phyloP scores from a whole-genome alignment of 2,888 invertebrate species.

The Zelleria hepariella region DNA sequence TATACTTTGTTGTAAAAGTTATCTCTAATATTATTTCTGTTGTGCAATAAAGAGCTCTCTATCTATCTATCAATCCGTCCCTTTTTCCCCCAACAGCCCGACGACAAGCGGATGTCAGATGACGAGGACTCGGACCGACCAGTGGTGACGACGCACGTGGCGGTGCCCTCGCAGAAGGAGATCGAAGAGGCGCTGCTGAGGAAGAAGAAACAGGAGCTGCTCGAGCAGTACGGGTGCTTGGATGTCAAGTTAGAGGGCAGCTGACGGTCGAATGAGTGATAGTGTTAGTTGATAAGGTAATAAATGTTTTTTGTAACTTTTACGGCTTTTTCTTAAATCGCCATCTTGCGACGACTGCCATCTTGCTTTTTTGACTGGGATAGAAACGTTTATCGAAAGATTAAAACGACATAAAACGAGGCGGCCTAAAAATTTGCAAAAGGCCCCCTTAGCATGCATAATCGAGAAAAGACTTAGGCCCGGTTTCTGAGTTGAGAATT shows the following conservation, averaged over 20 bases:
- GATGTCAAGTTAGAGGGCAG: constrained; percentile 62
- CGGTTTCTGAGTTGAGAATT: too few species aligned
- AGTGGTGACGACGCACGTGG: constrained; percentile 1
- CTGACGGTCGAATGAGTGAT: not conserved
- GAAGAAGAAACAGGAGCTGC: constrained; percentile 91
- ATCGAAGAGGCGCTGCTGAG: constrained; percentile 92
- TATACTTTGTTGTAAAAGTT: too few species aligned
- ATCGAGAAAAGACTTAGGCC: too few species aligned
- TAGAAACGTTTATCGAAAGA: too few species aligned
- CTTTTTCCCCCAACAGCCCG: constrained; percentile 32
- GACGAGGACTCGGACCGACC: constrained; percentile 20
- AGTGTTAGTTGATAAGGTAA: not conserved
- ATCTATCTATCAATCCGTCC: not conserved
- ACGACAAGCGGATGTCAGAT: constrained; percentile 52
- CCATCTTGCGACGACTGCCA: too few species aligned
- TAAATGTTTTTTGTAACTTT: not conserved
- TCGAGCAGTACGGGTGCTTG: constrained; percentile 83
- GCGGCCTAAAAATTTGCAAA: too few species aligned
- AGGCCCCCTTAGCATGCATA: too few species aligned
- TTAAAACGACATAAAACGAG: too few species aligned
- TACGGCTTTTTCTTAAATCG: not conserved
- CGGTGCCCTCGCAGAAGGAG: constrained; percentile 88
- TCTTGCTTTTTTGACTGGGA: too few species aligned
- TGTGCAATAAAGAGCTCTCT: too few species aligned
- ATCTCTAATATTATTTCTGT: too few species aligned